These are phyloP conservation scores for Lethrus apterus DNA, from an alignment of 1,140 invertebrate genomes.

Conservation along the genomic window DNA sequence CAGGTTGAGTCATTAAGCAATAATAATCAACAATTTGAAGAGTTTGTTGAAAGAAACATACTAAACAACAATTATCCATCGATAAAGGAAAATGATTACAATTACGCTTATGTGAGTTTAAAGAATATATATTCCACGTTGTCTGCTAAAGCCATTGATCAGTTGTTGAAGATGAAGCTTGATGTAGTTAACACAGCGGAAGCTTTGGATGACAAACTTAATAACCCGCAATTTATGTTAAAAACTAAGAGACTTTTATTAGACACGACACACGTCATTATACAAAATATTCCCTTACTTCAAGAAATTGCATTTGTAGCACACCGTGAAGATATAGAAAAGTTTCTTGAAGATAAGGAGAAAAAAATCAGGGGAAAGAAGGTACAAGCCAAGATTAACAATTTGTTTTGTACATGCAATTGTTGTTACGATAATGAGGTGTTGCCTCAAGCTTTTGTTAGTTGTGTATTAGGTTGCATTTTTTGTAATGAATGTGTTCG, in stretches of 20 bases:
- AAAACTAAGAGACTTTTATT: not conserved
- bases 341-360: conserved; percentile 36
- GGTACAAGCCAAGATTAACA: conserved; percentile 35
- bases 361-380: conserved; percentile 24
- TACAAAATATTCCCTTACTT: not conserved
- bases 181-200: too few species aligned
- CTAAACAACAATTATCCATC: too few species aligned
- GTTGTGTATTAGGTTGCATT: conserved; percentile 51
- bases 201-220: too few species aligned
- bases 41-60: too few species aligned
- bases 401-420: conserved; percentile 41
- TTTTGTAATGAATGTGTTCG: conserved; percentile 54
- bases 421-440: conserved; percentile 56
- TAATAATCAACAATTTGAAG: too few species aligned
- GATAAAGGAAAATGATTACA: too few species aligned
- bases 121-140: too few species aligned
- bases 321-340: conserved; percentile 43
- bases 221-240: too few species aligned
- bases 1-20: too few species aligned
- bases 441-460: conserved; percentile 49
- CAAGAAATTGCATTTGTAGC: conserved; percentile 42
- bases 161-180: too few species aligned
- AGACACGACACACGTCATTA: not conserved
- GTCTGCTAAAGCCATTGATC: too few species aligned
- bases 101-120: too few species aligned